Base-by-base conservation (phyloP, 2,797 vertebrate genomes). In the Aulostomus chinensis region DNA sequence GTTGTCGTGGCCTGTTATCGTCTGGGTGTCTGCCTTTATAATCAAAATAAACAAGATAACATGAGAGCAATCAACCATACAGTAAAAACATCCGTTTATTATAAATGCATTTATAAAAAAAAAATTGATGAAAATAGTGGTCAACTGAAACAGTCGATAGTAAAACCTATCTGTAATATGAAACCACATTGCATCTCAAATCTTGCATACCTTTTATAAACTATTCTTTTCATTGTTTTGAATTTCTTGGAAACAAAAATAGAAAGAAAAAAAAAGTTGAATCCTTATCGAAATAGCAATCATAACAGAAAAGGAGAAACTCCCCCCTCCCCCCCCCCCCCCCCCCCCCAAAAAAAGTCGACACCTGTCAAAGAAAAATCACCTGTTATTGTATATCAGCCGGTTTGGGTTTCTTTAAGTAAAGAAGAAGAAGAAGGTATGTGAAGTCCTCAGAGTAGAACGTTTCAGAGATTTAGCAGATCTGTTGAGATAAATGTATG, bases 151-250 rank as follows among this genome's bases (percentile, higher is more conserved):
- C 25, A 73, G 15, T 5, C 41, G 90, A 92, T 91, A 92, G 91
- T 92, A 91, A 90, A 92, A 92, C 91, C 90, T 88, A 92, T 92
- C 90, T 51, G 45, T 68, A 54, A 57, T 26, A 45, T 43, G 61
- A 74, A 42, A 34, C 4, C 29, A 38, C 43, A 62, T 52, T 55
- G 57, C 46, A 73, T 52, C 20, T 26, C 14, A 21, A 13, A 24
- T 14, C 15, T 24, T 14, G 12, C 22, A 25, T 1, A n/a, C n/a
- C n/a, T n/a, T n/a, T n/a, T n/a, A n/a, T n/a, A n/a, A n/a, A n/a
- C n/a, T n/a, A n/a, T n/a, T n/a, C n/a, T n/a, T n/a, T n/a, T n/a
- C n/a, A n/a, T n/a, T n/a, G n/a, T n/a, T n/a, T n/a, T n/a, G n/a
- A n/a, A n/a, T n/a, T n/a, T n/a, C n/a, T n/a, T n/a, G n/a, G n/a